These are phyloP conservation scores for Spodoptera littoralis DNA, from an alignment of 2,888 invertebrate species.

Conservation along the genomic window DNA sequence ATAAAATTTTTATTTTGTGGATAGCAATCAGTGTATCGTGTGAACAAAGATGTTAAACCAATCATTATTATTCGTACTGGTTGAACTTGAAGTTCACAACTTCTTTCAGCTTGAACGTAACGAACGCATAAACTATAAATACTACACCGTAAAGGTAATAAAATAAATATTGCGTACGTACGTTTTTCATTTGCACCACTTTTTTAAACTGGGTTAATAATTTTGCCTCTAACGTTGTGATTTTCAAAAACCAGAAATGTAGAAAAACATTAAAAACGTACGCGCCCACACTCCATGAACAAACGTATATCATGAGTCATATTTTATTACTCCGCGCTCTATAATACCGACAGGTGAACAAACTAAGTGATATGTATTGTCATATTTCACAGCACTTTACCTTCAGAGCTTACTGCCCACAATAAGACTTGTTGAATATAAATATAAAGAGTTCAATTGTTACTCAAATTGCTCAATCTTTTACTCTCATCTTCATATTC, in stretches of 20 bases:
- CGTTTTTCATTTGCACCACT: too few relatives aligned
- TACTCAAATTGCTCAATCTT: constrained; percentile 62
- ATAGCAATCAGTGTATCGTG: not conserved
- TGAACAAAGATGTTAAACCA: not conserved
- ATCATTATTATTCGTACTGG: not conserved
- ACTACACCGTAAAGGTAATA: too few relatives aligned
- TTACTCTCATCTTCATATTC: constrained; percentile 59
- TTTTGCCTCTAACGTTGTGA: too few relatives aligned
- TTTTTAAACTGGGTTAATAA: too few relatives aligned
- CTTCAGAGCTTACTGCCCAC: constrained; percentile 23
- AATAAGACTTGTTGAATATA: constrained; percentile 49
- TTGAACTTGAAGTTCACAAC: not conserved
- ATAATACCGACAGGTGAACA: constrained; percentile 40
- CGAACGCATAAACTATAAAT: too few relatives aligned
- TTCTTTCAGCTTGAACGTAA: not conserved
- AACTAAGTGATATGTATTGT: constrained; percentile 32
- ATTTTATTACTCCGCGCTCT: constrained; percentile 21
- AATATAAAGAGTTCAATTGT: constrained; percentile 58
- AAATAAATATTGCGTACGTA: too few relatives aligned
- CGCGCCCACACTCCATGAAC: too few relatives aligned
- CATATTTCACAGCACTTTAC: constrained; percentile 32
- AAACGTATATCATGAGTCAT: constrained; percentile 27
- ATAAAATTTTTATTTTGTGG: not conserved
- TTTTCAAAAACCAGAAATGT: too few relatives aligned
- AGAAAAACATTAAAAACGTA: too few relatives aligned